phyloP scores from a whole-genome alignment of 1,140 invertebrate species.

The Idris sp. region DNA sequence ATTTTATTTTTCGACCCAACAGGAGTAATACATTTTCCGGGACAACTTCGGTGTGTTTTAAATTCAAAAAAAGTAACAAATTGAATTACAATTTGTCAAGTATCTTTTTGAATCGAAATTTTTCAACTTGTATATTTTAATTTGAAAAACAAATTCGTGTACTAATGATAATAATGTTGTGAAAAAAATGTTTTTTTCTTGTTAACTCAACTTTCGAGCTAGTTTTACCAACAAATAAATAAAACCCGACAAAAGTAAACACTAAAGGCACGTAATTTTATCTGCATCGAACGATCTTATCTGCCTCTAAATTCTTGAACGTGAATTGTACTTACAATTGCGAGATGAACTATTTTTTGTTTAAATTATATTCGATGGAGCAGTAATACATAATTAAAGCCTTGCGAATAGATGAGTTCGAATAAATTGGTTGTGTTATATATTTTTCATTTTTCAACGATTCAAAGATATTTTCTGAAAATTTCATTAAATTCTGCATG shows the following conservation, averaged over 20 bases:
- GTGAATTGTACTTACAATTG: too few species aligned
- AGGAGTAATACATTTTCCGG: background rate
- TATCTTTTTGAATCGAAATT: constrained; percentile 19
- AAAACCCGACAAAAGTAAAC: constrained; percentile 8
- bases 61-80: constrained; percentile 26
- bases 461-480: background rate
- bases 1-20: too few species aligned
- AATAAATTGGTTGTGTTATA: background rate
- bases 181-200: too few species aligned
- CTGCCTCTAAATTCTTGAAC: too few species aligned
- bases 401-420: background rate
- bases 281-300: background rate
- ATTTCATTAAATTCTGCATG: constrained; percentile 2
- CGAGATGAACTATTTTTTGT: constrained; percentile 2
- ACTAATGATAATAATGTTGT: constrained; percentile 8
- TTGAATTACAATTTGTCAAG: constrained; percentile 26
- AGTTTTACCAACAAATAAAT: constrained; percentile 2
- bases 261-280: constrained; percentile 9
- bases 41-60: constrained; percentile 18
- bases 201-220: background rate
- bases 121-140: background rate
- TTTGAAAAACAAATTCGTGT: constrained; percentile 2
- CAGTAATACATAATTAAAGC: background rate
- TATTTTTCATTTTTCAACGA: too few species aligned
- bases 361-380: too few species aligned